A percentile compares a stretch with the other conserved stretches of the same genome.
These are phyloP conservation scores for Drosophila pseudotalamancana DNA, from an alignment of 2,888 invertebrate genomes.

Conservation along the genomic window DNA sequence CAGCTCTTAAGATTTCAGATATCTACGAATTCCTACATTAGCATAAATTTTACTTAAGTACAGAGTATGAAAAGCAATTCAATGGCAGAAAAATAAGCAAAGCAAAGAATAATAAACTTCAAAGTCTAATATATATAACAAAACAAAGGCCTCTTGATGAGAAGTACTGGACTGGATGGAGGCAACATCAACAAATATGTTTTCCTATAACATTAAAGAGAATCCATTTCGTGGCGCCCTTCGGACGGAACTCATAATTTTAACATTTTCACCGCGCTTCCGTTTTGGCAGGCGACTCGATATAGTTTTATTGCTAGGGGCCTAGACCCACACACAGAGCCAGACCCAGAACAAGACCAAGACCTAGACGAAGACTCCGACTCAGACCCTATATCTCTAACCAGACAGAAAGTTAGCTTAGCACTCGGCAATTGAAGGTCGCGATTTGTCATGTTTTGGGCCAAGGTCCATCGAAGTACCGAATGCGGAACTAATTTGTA, in stretches of 20 bases:
- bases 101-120: too few relatives aligned
- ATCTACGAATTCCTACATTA: too few relatives aligned
- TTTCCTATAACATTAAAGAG: constrained; percentile 6
- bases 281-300: constrained; percentile 58
- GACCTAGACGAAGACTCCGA: too few relatives aligned
- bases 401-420: not conserved
- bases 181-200: constrained; percentile 4
- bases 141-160: not conserved
- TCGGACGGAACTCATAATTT: constrained; percentile 57
- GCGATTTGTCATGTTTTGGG: constrained; percentile 18
- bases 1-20: too few relatives aligned
- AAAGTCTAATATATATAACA: not conserved
- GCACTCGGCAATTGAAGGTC: constrained; percentile 18
- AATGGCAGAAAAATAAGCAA: too few relatives aligned
- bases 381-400: too few relatives aligned
- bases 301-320: not conserved
- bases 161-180: not conserved
- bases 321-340: constrained; percentile 4
- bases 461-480: constrained; percentile 20
- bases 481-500: constrained; percentile 39
- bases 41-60: too few relatives aligned
- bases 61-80: too few relatives aligned
- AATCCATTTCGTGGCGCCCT: constrained; percentile 50
- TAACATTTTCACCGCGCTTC: constrained; percentile 55
- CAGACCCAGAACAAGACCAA: not conserved